Percentiles rank a stretch among this genome's conserved stretches.
phyloP scores from a whole-genome alignment of 2,888 invertebrate species.

The Abrostola tripartita region DNA sequence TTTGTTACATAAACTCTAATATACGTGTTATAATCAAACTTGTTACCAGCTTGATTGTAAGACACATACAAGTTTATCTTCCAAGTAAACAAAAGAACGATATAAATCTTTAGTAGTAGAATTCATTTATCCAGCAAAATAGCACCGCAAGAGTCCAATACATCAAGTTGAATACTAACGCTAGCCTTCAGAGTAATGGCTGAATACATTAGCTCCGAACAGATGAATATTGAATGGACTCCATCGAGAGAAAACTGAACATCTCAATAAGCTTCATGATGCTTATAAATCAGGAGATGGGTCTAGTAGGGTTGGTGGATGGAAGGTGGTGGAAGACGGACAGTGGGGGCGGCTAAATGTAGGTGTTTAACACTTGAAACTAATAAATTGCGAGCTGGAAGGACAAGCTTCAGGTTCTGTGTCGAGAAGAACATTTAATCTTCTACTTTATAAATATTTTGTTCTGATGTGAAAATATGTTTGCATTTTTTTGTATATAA shows the following conservation, averaged over 20 bases:
- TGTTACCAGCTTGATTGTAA: no score
- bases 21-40: no score
- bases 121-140: neutral
- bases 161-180: conserved; percentile 10
- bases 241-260: conserved; percentile 10
- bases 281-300: conserved; percentile 26
- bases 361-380: no score
- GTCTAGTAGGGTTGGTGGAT: conserved; percentile 20
- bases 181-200: conserved; percentile 3
- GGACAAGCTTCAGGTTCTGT: no score
- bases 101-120: neutral
- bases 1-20: no score
- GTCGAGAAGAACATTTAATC: no score
- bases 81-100: neutral
- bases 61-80: no score
- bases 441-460: no score
- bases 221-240: conserved; percentile 45
- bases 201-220: conserved; percentile 24
- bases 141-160: conserved; percentile 1
- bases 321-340: neutral
- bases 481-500: no score
- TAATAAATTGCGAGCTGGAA: no score
- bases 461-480: no score
- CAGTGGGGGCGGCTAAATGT: no score
- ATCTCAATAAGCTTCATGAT: conserved; percentile 38